Base-by-base conservation (phyloP, 2,888 invertebrate species). In the Nezara viridula region DNA sequence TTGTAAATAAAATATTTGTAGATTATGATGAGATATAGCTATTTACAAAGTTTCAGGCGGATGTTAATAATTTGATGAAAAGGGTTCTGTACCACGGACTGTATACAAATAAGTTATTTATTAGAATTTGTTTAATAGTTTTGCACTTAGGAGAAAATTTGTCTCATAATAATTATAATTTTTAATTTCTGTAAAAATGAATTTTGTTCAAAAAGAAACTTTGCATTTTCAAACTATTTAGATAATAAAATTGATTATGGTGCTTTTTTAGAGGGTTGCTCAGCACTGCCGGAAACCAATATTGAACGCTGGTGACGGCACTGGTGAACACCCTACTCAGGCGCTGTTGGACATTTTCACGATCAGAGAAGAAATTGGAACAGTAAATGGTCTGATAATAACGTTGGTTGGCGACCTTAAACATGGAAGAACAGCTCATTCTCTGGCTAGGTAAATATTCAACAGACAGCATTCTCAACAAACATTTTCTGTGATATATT, bases 381-480 rank as follows among this genome's bases (percentile, higher is more conserved):
- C 99, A 0, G 99, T 99, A 0, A 99, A 99, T 92, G 98, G 98
- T 0, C 94, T 99, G 19, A 98, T 98, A 0, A 98, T 99, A 88
- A 99, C 99, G 0, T 96, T 99, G 96, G 99, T 99, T 37, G 99
- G 99, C 10, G 99, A 99, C 93, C 94, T 99, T 91, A 98, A 98
- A 93, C 97, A 99, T 93, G 99, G 99, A 0, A 95, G 99, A 60
- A 99, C 99, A 3, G 99, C 99, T 0, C 99, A 99, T 93, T 99
- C 99, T 0, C 94, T 99, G 90, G 99, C 99, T 10, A 95, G 97
- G 94, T 94, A 90, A 86, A 37, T 52, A 86, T 47, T 44, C 16
- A 32, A n/a, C 9, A 7, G 7, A 24, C n/a, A 55, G 7, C 1
- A 24, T 7, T 10, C 89, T 86, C 14, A 40, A 40, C 85, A 5